Conservation (phyloP, 2,888 invertebrate genomes). For the Pseudeuparius sepicola region DNA sequence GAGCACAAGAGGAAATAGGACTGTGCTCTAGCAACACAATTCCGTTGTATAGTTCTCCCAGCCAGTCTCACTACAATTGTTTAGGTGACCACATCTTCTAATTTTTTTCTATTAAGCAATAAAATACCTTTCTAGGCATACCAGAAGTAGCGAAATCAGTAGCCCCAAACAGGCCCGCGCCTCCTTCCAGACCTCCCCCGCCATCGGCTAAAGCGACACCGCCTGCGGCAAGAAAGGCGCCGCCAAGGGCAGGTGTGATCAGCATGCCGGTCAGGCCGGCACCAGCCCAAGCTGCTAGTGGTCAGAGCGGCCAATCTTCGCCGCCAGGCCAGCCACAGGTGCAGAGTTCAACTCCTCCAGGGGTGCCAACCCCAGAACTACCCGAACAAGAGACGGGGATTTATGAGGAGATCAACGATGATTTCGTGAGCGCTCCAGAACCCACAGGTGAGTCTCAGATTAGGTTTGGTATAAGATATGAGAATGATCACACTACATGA, state of each 20-base stretch:
- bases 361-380: constrained; percentile 27
- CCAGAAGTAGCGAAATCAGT: constrained; percentile 39
- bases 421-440: constrained; percentile 38
- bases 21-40: constrained; percentile 79
- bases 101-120: too few species aligned
- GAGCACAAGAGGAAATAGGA: constrained; percentile 72
- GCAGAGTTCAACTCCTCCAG: constrained; percentile 31
- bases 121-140: constrained; percentile 35
- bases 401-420: constrained; percentile 49
- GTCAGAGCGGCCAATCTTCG: too few species aligned
- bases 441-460: constrained; percentile 53
- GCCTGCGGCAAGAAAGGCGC: constrained; percentile 38
- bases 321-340: constrained; percentile 17
- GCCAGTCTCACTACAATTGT: constrained; percentile 38
- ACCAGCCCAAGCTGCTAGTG: constrained; percentile 16
- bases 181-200: constrained; percentile 47
- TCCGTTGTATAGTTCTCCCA: constrained; percentile 48
- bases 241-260: constrained; percentile 43
- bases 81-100: too few species aligned
- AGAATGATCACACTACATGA: too few species aligned
- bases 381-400: constrained; percentile 40
- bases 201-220: constrained; percentile 40
- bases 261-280: constrained; percentile 37
- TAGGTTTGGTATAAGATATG: too few species aligned
- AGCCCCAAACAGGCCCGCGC: constrained; percentile 29